Evolutionary conservation across 2,888 invertebrate species (phyloP), one percentile per base, ranked within the genome.

Genomic region (Boloria selene): DNA sequence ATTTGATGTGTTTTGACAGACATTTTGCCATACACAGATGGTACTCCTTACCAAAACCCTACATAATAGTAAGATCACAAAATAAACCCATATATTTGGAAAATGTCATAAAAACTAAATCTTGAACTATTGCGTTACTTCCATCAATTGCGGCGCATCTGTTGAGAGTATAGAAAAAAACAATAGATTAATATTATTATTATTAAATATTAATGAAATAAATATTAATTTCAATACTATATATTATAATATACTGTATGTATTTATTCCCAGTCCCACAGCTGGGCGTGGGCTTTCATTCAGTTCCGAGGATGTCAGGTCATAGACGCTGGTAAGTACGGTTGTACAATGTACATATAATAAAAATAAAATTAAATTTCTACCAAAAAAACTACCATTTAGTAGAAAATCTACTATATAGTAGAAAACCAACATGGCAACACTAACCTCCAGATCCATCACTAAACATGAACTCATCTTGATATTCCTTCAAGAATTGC

Each of bases 391-490:
- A 38, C 52, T 49, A 62, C 47, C 14, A 62, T 38, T 7, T 38
- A 2, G 31, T 10, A 38, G 10, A 38, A 38, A 38, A 38, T 2
- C 31, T 38, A 38, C n/a, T n/a, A n/a, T n/a, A n/a, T n/a, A n/a
- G n/a, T n/a, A n/a, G n/a, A n/a, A n/a, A n/a, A n/a, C 31, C 13
- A 47, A 26, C 1, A 51, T 52, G 49, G 18, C 44, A 45, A 53
- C 44, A 61, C 56, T 63, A n/a, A 75, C 74, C 74, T 18, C 89
- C 89, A 1, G 82, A 73, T 0, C 85, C 88, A 2, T 96, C 96
- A 79, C 95, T 95, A 77, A 98, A 99, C 96, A 99, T 97, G 80
- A 98, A 99, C 81, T 98, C 97, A 76, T 98, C 96, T 84, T 99
- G 98, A 82, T 98, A 98, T 83, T 99, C 98, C 83, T 97, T 97